A percentile compares a stretch with the other conserved stretches of the same genome.
Evolutionary conservation across 2,888 invertebrate genomes (phyloP).

Genomic region (Pachliopta kotzebuea): DNA sequence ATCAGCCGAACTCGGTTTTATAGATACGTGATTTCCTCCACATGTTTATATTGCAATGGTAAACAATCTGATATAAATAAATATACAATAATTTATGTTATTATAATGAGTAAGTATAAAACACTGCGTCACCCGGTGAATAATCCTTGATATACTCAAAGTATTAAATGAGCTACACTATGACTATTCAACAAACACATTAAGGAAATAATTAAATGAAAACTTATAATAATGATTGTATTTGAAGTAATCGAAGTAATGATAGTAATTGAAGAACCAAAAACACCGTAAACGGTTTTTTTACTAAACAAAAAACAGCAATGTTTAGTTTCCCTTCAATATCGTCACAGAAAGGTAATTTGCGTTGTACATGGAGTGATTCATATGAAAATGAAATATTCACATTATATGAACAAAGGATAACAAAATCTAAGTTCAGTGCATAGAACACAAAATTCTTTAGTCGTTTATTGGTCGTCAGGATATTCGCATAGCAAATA

Average conservation of each 20-base stretch:
- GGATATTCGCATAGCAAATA: constrained; percentile 15
- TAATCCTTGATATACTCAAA: too few relatives aligned
- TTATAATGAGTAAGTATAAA: neutral
- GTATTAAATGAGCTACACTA: too few relatives aligned
- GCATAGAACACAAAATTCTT: constrained; percentile 6
- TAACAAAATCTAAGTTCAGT: constrained; percentile 4
- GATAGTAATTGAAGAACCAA: too few relatives aligned
- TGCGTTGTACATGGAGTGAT: constrained; percentile 6
- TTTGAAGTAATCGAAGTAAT: too few relatives aligned
- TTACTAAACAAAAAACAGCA: neutral
- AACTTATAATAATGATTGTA: too few relatives aligned
- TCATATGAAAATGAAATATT: neutral
- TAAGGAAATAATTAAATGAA: too few relatives aligned
- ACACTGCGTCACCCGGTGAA: neutral
- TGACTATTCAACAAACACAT: too few relatives aligned
- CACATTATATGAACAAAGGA: neutral
- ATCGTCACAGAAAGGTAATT: constrained; percentile 16
- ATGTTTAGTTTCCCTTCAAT: constrained; percentile 23
- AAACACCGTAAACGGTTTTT: neutral
- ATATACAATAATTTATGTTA: neutral
- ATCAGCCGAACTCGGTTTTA: constrained; percentile 6
- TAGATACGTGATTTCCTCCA: constrained; percentile 4
- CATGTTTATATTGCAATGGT: neutral
- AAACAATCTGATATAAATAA: constrained; percentile 3
- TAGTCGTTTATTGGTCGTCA: constrained; percentile 6